Evolutionary conservation across 2,888 invertebrate species (phyloP).

Genomic region (Leucophenga maculata): DNA sequence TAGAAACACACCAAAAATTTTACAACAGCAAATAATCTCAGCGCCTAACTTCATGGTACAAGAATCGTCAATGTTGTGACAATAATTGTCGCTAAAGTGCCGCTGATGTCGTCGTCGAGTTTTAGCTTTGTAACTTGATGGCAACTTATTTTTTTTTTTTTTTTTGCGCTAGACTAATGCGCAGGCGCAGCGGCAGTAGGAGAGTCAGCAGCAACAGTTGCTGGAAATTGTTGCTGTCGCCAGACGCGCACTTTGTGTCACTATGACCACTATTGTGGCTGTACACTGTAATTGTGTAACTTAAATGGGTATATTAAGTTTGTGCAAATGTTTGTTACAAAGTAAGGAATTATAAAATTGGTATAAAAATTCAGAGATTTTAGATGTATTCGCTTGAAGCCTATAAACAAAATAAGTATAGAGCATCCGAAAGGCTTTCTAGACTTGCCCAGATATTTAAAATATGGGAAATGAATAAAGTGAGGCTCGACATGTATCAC

Average conservation of each 20-base stretch:
- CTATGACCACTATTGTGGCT: slow-evolving; percentile 52
- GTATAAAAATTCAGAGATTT: too few species aligned
- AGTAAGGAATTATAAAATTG: too few species aligned
- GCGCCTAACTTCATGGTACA: slow-evolving; percentile 33
- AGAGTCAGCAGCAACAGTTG: slow-evolving; percentile 31
- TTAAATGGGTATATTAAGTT: slow-evolving; percentile 11
- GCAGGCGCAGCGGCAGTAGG: slow-evolving; percentile 30
- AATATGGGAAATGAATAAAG: too few species aligned
- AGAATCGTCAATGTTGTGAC: slow-evolving; percentile 51
- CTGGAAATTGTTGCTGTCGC: slow-evolving; percentile 49
- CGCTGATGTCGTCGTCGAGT: slow-evolving; percentile 12
- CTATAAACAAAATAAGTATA: too few species aligned
- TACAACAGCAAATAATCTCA: too few species aligned
- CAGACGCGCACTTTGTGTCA: slow-evolving; percentile 40
- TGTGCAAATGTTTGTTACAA: too few species aligned
- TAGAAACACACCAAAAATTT: too few species aligned
- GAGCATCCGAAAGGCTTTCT: too few species aligned
- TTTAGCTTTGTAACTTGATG: slow-evolving; percentile 1
- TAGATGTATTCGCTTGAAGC: too few species aligned
- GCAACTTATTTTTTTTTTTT: slow-evolving; percentile 11
- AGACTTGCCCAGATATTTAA: too few species aligned
- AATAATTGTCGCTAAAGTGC: slow-evolving; percentile 58
- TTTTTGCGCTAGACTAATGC: slow-evolving; percentile 1
- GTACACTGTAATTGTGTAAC: slow-evolving; percentile 31
- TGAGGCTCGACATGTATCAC: too few species aligned